Conservation (phyloP, 2,113 vertebrate genomes). For the Poeciliopsis retropinna region DNA sequence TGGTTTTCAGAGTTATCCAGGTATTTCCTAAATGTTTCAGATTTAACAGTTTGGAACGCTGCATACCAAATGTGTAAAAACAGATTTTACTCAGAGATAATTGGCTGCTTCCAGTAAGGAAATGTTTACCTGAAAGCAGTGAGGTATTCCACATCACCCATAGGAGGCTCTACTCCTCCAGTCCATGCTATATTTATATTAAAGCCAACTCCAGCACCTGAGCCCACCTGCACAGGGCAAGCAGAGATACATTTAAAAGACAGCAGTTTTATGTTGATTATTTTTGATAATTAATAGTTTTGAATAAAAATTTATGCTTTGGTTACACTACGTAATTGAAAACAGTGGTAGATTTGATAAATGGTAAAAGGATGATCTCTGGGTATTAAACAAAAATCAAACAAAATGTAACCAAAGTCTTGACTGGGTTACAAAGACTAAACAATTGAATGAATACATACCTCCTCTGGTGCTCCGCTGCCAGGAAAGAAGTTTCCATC, state of each 20-base stretch:
- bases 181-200: constrained; percentile 76
- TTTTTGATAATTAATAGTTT: not conserved
- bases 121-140: constrained; percentile 66
- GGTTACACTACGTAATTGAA: too few species aligned
- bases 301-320: too few species aligned
- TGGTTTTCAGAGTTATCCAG: too few species aligned
- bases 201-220: constrained; percentile 69
- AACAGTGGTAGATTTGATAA: too few species aligned
- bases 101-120: not conserved
- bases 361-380: too few species aligned
- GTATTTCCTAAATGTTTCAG: too few species aligned
- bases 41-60: too few species aligned
- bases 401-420: too few species aligned
- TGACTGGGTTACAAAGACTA: too few species aligned
- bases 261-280: not conserved
- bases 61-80: not conserved
- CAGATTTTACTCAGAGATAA: not conserved
- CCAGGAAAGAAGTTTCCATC: constrained; percentile 76
- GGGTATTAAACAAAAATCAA: too few species aligned
- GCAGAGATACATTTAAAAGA: not conserved
- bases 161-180: constrained; percentile 73
- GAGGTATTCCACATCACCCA: constrained; percentile 76
- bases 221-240: constrained; percentile 63
- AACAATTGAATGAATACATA: constrained; percentile 5
- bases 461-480: constrained; percentile 75